A percentile compares a stretch with the other conserved stretches of the same genome.
These are phyloP conservation scores for Andrena praecox DNA, from an alignment of 2,888 invertebrate genomes.

Conservation along the genomic window DNA sequence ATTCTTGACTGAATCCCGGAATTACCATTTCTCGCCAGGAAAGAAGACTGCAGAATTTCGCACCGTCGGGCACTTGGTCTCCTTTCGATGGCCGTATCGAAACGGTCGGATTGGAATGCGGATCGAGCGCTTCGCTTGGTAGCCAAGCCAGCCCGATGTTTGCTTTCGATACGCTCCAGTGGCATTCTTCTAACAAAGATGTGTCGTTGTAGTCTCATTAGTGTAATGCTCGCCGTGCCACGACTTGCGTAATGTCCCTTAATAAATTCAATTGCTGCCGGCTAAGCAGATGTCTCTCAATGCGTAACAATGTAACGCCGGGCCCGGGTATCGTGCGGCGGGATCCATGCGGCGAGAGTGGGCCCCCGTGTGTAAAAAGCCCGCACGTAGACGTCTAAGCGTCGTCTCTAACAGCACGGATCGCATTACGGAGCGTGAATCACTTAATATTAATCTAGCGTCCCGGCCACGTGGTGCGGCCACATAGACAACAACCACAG, in stretches of 20 bases:
- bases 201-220: constrained; percentile 51
- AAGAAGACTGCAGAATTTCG: no score
- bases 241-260: constrained; percentile 59
- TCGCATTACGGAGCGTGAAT: constrained; percentile 66
- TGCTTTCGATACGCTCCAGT: not conserved
- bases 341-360: constrained; percentile 34
- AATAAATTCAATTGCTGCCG: constrained; percentile 55
- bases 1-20: no score
- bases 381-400: constrained; percentile 50
- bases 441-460: constrained; percentile 67
- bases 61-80: no score
- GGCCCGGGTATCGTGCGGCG: constrained; percentile 13
- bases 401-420: constrained; percentile 60
- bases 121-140: not conserved
- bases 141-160: not conserved
- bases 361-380: constrained; percentile 44
- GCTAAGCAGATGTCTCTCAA: constrained; percentile 48
- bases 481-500: constrained; percentile 59
- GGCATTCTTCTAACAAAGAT: constrained; percentile 52
- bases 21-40: no score
- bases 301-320: constrained; percentile 31
- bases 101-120: not conserved
- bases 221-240: constrained; percentile 47
- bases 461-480: constrained; percentile 53
- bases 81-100: no score